phyloP scores from a whole-genome alignment of 30 jellyfish, hydroid and myxozoan genomes.

The Aurelia sp. region DNA sequence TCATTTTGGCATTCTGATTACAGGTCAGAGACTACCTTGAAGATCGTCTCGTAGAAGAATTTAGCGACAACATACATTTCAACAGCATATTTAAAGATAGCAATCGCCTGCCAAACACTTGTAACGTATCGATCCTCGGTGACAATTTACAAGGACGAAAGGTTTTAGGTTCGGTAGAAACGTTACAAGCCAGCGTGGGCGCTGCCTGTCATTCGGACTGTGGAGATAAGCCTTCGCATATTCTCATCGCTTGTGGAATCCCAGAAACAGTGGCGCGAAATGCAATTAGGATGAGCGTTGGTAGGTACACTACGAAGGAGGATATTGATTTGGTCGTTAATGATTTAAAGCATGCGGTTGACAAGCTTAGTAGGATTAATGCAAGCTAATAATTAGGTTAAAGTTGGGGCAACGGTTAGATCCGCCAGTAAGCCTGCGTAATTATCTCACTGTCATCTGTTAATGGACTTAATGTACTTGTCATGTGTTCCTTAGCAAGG shows the following conservation, averaged over 20 bases:
- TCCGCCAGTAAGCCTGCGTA: too few relatives aligned
- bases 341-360: constrained; percentile 67
- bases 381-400: too few relatives aligned
- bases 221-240: constrained; percentile 82
- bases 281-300: constrained; percentile 92
- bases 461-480: too few relatives aligned
- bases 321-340: constrained; percentile 79
- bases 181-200: constrained; percentile 96
- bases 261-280: constrained; percentile 80
- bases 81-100: constrained; percentile 49
- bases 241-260: constrained; percentile 85
- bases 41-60: constrained; percentile 42
- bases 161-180: constrained; percentile 42
- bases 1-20: neutral
- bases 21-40: constrained; percentile 80
- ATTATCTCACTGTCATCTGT: too few relatives aligned
- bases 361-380: neutral
- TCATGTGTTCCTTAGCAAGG: too few relatives aligned
- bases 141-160: constrained; percentile 71
- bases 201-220: constrained; percentile 97
- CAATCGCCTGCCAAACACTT: constrained; percentile 88
- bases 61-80: constrained; percentile 49
- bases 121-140: constrained; percentile 81
- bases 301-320: constrained; percentile 83
- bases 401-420: too few relatives aligned